Conservation (phyloP, 2,888 invertebrate genomes). For the Adela reaumurella region DNA sequence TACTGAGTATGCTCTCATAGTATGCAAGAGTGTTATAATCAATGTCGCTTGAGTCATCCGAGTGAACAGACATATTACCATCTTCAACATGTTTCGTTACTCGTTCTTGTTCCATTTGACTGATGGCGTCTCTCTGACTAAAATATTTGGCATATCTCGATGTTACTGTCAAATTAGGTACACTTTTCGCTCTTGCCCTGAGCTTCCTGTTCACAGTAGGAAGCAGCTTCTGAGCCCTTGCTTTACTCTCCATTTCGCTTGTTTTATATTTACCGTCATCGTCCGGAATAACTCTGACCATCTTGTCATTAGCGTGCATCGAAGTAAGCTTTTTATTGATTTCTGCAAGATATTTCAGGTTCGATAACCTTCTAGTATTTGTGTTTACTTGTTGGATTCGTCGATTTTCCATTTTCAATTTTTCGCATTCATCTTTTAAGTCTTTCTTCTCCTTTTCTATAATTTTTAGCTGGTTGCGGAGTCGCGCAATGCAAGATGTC, state of each 20-base stretch:
- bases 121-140: conserved; percentile 38
- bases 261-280: conserved; percentile 35
- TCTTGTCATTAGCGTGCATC: conserved; percentile 28
- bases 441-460: conserved; percentile 67
- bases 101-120: conserved; percentile 25
- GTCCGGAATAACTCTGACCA: conserved; percentile 24
- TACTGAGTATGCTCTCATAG: neutral
- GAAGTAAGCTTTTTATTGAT: conserved; percentile 60
- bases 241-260: conserved; percentile 40
- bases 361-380: conserved; percentile 54
- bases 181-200: conserved; percentile 45
- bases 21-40: neutral
- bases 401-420: conserved; percentile 63
- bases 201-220: conserved; percentile 7
- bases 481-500: conserved; percentile 66
- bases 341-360: conserved; percentile 70
- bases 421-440: conserved; percentile 63
- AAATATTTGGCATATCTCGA: conserved; percentile 51
- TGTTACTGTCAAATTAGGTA: conserved; percentile 45
- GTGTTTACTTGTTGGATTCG: conserved; percentile 59
- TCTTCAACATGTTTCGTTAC: conserved; percentile 15
- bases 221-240: conserved; percentile 24
- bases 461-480: conserved; percentile 70
- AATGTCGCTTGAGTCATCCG: neutral
- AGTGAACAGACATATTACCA: neutral